Evolutionary conservation across 2,888 invertebrate genomes (phyloP), one percentile per base, ranked within the genome.

Genomic region (Tryphoninae sp.): DNA sequence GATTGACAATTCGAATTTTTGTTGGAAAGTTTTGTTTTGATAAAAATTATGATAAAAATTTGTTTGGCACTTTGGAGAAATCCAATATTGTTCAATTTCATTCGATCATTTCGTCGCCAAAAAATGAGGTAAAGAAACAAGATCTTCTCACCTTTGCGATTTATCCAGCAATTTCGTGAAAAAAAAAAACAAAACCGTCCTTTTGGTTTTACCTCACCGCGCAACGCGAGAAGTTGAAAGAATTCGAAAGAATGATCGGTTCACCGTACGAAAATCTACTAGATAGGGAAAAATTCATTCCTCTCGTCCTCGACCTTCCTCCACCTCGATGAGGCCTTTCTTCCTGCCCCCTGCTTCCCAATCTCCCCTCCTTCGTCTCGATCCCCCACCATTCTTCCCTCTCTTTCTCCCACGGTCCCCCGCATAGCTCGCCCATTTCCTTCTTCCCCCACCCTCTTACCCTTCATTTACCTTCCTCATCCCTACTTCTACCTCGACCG

Each of bases 261-360:
- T 13, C 45, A 4, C 13, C 45, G 45, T 45, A 45, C 45, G 45
- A 45, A 45, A 45, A 45, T 45, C 9, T 13, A 33, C 33, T 33
- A 33, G 33, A 33, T 33, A 33, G 6, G 33, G 33, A 45, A 13
- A 45, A 13, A 45, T 53, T 53, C 33, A 84, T 80, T 86, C 83
- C 83, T 80, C 80, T 83, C 83, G 83, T 84, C 83, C 81, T 84
- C 83, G 83, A 85, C 84, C 83, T 85, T 85, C 84, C 82, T 53
- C 33, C 65, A 61, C 74, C 45, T 62, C 72, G 72, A 77, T 68
- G 72, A 69, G 65, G 51, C 78, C 81, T 77, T 71, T 62, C 71
- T 64, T 68, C 49, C 61, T 67, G 83, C 73, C 33, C 7, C 33
- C 78, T 45, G 55, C 51, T 45, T 16, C 79, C 26, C 19, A 19